A percentile compares a stretch with the other conserved stretches of the same genome.
These are phyloP conservation scores for Copsychus sechellarum DNA, from an alignment of 2,113 vertebrate species.

Conservation along the genomic window DNA sequence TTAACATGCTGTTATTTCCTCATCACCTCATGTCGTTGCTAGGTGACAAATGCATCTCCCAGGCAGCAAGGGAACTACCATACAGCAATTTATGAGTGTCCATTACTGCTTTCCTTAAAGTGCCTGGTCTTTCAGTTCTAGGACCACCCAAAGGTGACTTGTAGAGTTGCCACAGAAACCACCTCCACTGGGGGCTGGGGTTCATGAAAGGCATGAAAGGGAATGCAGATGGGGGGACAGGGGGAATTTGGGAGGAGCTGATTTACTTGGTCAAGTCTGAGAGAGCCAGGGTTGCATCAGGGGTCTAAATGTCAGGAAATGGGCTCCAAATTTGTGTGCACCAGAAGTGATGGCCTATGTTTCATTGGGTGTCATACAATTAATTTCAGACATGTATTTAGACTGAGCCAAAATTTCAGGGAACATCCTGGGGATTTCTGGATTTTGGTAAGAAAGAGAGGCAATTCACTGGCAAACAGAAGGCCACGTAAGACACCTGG, in stretches of 20 bases:
- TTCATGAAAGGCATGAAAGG: not conserved
- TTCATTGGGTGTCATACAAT: not conserved
- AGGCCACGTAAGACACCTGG: not conserved
- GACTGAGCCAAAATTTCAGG: not conserved
- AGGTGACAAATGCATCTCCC: conserved; percentile 60
- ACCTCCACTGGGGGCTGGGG: not conserved
- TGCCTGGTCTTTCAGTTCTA: not conserved
- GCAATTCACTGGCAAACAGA: not conserved
- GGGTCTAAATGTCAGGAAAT: not conserved
- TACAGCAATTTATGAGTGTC: conserved; percentile 1
- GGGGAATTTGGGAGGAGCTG: not conserved
- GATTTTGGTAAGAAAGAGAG: not conserved
- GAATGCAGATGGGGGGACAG: not conserved
- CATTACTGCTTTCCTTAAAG: not conserved
- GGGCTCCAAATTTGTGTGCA: not conserved
- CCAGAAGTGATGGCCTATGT: not conserved
- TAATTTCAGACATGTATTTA: not conserved
- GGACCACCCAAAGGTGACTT: not conserved
- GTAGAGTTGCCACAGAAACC: not conserved
- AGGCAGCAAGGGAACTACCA: not conserved
- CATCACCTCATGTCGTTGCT: conserved; percentile 34
- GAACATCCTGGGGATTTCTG: not conserved
- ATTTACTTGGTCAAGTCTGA: not conserved
- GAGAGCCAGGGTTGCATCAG: not conserved
- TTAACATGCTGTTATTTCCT: conserved; percentile 31